Percentiles rank a stretch among this genome's conserved stretches.
Evolutionary conservation across 1,140 invertebrate genomes (phyloP).

Genomic region (Drosophila watanabei): DNA sequence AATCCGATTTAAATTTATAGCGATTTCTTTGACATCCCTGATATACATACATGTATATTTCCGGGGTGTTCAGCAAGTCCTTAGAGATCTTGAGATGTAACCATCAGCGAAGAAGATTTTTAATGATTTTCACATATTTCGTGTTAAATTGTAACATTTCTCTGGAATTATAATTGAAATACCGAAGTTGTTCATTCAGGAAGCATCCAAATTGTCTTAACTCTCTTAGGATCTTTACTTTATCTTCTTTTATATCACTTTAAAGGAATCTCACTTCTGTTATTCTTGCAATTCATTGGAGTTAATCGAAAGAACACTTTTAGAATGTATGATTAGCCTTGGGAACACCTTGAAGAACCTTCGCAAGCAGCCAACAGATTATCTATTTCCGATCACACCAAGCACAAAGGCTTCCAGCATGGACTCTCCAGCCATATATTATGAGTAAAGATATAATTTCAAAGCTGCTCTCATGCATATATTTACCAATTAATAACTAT

Average conservation of each 20-base stretch:
- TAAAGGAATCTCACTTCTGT: neutral
- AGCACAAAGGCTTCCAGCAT: slow-evolving; percentile 26
- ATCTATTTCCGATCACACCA: slow-evolving; percentile 1
- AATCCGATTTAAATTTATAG: neutral
- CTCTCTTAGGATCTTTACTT: neutral
- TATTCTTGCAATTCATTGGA: no score
- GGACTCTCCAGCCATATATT: slow-evolving; percentile 7
- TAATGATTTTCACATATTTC: neutral
- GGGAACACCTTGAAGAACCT: neutral
- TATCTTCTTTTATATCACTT: neutral
- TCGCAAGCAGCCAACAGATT: neutral
- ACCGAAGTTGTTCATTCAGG: neutral
- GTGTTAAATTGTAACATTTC: neutral
- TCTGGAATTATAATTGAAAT: neutral
- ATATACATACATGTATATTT: neutral
- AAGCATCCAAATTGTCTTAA: neutral
- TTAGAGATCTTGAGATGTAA: neutral
- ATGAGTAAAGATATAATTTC: neutral
- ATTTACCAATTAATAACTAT: slow-evolving; percentile 37
- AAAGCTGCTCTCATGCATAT: slow-evolving; percentile 16
- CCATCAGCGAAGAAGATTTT: neutral
- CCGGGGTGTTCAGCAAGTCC: neutral
- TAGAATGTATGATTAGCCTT: neutral
- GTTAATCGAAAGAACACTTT: no score
- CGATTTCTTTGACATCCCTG: slow-evolving; percentile 1